Conservation (phyloP, 1,140 invertebrate genomes). For the Aphidius gifuensis region DNA sequence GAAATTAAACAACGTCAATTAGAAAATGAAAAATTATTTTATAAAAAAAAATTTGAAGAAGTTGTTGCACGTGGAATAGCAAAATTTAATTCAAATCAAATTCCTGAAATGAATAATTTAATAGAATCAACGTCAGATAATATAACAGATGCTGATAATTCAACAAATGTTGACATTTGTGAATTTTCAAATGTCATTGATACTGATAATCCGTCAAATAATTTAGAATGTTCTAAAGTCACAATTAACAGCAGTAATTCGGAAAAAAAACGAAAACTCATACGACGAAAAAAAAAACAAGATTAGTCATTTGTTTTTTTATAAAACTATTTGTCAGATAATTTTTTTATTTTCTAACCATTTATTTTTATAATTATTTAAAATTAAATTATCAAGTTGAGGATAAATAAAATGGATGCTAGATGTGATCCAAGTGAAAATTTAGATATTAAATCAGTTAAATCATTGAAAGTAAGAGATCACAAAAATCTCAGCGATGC, state of each 20-base stretch:
- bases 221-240: neutral
- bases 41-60: slow-evolving; percentile 18
- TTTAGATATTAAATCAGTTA: neutral
- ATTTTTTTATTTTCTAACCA: neutral
- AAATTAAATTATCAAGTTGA: slow-evolving; percentile 2
- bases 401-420: neutral
- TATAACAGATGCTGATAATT: slow-evolving; percentile 1
- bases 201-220: neutral
- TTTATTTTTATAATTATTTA: neutral
- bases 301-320: slow-evolving; percentile 11
- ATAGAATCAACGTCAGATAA: neutral
- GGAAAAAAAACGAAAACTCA: neutral
- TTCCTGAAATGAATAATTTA: slow-evolving; percentile 6
- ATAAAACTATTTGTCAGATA: neutral
- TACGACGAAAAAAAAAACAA: neutral
- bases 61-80: slow-evolving; percentile 4
- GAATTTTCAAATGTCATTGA: neutral
- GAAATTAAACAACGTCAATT: slow-evolving; percentile 27
- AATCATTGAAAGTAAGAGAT: neutral
- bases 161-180: too few relatives aligned
- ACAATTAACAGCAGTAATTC: neutral
- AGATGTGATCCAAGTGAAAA: neutral
- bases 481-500: slow-evolving; percentile 9
- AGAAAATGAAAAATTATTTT: slow-evolving; percentile 27
- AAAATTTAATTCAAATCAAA: slow-evolving; percentile 8